Conservation (phyloP, 2,797 vertebrate species). For the Eulemur albifrons region DNA sequence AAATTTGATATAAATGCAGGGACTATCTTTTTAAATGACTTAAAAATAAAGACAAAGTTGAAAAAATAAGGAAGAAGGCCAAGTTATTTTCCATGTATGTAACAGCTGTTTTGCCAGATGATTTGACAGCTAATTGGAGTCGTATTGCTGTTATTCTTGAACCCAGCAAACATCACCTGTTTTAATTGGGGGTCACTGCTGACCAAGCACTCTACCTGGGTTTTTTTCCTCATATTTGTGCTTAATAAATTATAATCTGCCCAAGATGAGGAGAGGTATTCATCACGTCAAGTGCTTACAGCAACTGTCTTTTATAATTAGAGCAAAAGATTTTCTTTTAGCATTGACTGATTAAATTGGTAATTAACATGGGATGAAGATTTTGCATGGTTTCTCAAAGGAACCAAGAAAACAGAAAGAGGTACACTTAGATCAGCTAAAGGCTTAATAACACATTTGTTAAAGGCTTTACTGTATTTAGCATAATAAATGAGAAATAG, state of each 20-base stretch:
- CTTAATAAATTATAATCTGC: constrained; percentile 61
- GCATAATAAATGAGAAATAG: constrained; percentile 37
- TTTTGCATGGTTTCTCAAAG: constrained; percentile 47
- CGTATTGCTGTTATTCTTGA: constrained; percentile 28
- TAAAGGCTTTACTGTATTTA: constrained; percentile 45
- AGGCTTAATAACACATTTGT: not conserved
- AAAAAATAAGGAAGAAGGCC: not conserved
- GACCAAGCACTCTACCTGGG: constrained; percentile 4
- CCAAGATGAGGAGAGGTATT: constrained; percentile 42
- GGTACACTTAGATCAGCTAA: constrained; percentile 20
- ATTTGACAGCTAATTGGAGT: constrained; percentile 62
- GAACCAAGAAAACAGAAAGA: constrained; percentile 13
- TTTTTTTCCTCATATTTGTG: not conserved
- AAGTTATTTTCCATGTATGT: not conserved
- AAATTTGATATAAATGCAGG: not conserved
- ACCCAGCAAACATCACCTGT: constrained; percentile 45
- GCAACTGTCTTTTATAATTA: constrained; percentile 63
- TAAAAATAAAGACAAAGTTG: not conserved
- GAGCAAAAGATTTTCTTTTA: constrained; percentile 44
- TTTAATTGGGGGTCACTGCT: constrained; percentile 57
- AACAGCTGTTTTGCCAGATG: constrained; percentile 54
- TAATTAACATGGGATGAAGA: constrained; percentile 59
- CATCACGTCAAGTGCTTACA: constrained; percentile 34
- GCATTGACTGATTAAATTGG: constrained; percentile 54
- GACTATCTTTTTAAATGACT: constrained; percentile 28